phyloP scores from a whole-genome alignment of 53 echinoderm and acorn worm species.

The Zoroaster sp. region DNA sequence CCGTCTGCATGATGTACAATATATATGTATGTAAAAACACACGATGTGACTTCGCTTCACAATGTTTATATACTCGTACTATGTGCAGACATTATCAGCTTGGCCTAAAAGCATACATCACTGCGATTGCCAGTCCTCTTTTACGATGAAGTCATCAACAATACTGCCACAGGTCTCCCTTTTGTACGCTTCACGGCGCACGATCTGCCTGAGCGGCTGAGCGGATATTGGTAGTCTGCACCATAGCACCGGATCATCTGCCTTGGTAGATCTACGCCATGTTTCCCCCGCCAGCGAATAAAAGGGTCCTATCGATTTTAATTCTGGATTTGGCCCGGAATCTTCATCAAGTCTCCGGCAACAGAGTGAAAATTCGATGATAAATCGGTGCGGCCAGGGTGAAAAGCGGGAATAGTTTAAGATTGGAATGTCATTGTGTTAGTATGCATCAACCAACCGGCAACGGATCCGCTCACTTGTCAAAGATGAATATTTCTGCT shows the following conservation, averaged over 20 bases:
- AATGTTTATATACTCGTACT: too few species aligned
- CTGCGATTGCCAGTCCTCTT: too few species aligned
- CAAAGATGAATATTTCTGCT: background rate
- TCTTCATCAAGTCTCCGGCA: background rate
- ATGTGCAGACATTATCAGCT: too few species aligned
- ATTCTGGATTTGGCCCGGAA: background rate
- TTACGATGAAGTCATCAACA: too few species aligned
- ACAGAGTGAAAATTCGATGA: background rate
- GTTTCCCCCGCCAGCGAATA: background rate
- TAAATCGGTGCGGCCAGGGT: background rate
- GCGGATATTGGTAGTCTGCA: background rate
- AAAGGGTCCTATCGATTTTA: background rate
- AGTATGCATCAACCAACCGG: background rate
- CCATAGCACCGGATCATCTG: background rate
- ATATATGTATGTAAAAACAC: too few species aligned
- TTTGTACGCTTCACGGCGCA: background rate
- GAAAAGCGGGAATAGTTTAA: background rate
- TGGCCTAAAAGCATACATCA: too few species aligned
- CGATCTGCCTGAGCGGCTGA: background rate
- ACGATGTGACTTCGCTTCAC: too few species aligned
- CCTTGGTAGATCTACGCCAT: constrained; percentile 1
- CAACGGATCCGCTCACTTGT: background rate
- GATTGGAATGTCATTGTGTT: constrained; percentile 13
- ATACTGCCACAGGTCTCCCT: background rate
- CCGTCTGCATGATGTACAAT: too few species aligned